phyloP scores from a whole-genome alignment of 2,888 invertebrate species.

The Drosophila lacicola region DNA sequence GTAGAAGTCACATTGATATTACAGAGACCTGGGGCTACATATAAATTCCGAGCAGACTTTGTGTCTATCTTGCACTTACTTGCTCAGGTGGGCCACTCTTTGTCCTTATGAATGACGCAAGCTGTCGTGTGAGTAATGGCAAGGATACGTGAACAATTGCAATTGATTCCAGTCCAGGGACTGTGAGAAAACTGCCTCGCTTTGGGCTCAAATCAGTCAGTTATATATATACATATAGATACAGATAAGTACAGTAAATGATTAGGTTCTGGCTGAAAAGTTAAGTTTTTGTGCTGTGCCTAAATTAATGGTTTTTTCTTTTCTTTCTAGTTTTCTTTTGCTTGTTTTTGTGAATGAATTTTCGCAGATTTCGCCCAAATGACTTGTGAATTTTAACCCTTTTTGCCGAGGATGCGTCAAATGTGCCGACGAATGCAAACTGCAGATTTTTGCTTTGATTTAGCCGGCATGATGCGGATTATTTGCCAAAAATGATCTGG shows the following conservation, averaged over 20 bases:
- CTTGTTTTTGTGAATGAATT: constrained; percentile 57
- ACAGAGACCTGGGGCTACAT: constrained; percentile 47
- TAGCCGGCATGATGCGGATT: constrained; percentile 60
- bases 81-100: constrained; percentile 68
- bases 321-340: constrained; percentile 13
- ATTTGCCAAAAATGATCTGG: constrained; percentile 49
- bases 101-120: constrained; percentile 77
- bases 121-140: constrained; percentile 76
- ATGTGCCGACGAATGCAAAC: constrained; percentile 50
- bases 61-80: constrained; percentile 56
- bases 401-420: constrained; percentile 51
- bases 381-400: constrained; percentile 73
- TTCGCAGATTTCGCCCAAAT: too few relatives aligned
- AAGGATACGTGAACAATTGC: constrained; percentile 69
- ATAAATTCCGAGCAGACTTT: constrained; percentile 71
- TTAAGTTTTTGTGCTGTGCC: constrained; percentile 8
- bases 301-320: constrained; percentile 41
- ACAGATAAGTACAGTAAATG: constrained; percentile 14
- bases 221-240: constrained; percentile 20
- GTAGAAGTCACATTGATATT: constrained; percentile 68
- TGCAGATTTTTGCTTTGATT: constrained; percentile 56
- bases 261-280: constrained; percentile 35
- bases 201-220: constrained; percentile 1
- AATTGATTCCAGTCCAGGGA: constrained; percentile 21
- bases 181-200: constrained; percentile 60